Conservation (phyloP, 2,797 vertebrate species). For the Lepilemur ruficaudatus region DNA sequence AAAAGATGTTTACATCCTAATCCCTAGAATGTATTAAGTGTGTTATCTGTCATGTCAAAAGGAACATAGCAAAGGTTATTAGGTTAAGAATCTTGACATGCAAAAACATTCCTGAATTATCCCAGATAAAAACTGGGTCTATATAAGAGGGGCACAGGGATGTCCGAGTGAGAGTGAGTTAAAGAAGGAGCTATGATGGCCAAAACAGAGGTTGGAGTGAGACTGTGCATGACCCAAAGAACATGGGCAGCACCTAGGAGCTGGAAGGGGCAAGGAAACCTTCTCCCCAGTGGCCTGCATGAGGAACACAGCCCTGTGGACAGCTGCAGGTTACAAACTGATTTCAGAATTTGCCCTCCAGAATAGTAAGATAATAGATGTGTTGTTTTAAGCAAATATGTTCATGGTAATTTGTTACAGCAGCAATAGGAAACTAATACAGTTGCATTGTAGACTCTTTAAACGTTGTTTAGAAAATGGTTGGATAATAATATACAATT, state of each 20-base stretch:
- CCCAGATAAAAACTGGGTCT: background rate
- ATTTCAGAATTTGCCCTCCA: background rate
- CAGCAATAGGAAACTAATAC: background rate
- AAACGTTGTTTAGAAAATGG: background rate
- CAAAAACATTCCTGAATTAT: background rate
- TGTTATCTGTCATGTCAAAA: background rate
- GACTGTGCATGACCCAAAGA: background rate
- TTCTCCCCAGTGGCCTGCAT: fast-evolving
- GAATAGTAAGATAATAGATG: background rate
- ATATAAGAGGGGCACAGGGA: background rate
- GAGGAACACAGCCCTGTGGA: background rate
- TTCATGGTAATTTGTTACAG: background rate
- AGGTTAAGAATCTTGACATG: conserved; percentile 6
- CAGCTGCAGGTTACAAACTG: background rate
- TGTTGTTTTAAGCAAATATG: background rate
- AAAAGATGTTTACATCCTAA: background rate
- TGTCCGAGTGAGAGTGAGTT: background rate
- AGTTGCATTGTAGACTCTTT: background rate
- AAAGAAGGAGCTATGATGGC: background rate
- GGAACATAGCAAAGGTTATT: background rate
- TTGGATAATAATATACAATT: background rate
- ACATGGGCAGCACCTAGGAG: background rate
- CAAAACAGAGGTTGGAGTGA: background rate
- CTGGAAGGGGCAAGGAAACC: background rate
- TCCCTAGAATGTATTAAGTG: background rate